phyloP scores from a whole-genome alignment of 2,113 vertebrate genomes.

The Chlorodrepanis virens region DNA sequence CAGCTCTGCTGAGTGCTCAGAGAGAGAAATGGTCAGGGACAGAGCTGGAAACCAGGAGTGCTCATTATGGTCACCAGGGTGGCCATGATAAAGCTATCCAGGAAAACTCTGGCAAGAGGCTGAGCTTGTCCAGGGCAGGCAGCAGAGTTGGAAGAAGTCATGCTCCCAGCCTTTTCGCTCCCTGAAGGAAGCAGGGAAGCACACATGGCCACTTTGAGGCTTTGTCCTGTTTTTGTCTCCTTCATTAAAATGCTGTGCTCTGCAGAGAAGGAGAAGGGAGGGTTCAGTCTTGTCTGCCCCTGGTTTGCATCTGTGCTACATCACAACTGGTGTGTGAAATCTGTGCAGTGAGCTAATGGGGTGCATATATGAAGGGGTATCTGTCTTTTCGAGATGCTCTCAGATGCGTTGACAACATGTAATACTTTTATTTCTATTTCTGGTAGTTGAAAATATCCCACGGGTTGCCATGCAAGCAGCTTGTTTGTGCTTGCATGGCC shows the following conservation, averaged over 20 bases:
- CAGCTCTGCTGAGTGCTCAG: not conserved
- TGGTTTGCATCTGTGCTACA: accelerated
- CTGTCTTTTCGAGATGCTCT: not conserved
- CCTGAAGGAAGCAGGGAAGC: not conserved
- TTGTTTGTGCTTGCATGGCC: not conserved
- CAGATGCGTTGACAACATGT: not conserved
- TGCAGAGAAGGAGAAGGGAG: not conserved
- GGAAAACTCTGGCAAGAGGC: not conserved
- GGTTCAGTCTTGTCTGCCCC: not conserved
- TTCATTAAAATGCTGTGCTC: not conserved
- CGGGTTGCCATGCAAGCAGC: not conserved
- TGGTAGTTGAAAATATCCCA: not conserved
- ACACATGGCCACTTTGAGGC: not conserved
- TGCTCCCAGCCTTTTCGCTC: not conserved
- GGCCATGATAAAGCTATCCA: not conserved
- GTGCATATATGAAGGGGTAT: not conserved
- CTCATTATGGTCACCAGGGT: not conserved
- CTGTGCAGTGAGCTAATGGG: not conserved
- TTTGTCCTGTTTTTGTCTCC: not conserved
- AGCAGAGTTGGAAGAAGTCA: not conserved
- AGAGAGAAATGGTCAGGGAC: not conserved
- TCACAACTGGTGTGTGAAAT: not conserved
- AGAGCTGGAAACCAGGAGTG: not conserved
- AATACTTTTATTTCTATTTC: not conserved
- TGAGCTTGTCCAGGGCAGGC: not conserved